These are phyloP conservation scores for Vanessa atalanta DNA, from an alignment of 1,140 invertebrate genomes.

Conservation along the genomic window DNA sequence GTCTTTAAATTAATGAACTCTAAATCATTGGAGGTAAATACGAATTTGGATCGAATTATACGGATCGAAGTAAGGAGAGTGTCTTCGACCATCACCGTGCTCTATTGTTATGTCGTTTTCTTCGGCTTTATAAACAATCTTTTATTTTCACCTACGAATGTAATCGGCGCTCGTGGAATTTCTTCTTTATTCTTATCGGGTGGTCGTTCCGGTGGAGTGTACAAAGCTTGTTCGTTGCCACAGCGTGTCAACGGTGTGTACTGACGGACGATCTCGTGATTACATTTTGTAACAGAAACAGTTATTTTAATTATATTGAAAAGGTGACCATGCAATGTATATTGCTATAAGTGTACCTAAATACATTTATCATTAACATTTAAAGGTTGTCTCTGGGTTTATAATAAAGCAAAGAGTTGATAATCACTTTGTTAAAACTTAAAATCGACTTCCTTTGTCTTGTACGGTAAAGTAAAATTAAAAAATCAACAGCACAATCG, in stretches of 20 bases:
- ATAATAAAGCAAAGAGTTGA: too few relatives aligned
- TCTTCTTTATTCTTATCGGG: constrained; percentile 75
- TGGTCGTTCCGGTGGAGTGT: constrained; percentile 67
- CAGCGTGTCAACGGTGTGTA: constrained; percentile 62
- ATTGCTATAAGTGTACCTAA: too few relatives aligned
- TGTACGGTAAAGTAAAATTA: not conserved
- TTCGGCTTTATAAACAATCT: constrained; percentile 77
- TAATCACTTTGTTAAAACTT: not conserved
- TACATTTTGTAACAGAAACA: constrained; percentile 44
- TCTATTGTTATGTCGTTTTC: constrained; percentile 77
- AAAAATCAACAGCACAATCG: constrained; percentile 15
- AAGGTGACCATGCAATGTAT: not conserved
- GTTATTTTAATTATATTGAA: not conserved
- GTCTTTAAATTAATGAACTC: constrained; percentile 75
- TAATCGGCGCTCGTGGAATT: constrained; percentile 76
- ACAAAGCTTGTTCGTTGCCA: constrained; percentile 75
- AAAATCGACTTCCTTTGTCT: not conserved
- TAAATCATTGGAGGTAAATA: constrained; percentile 70
- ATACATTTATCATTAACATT: too few relatives aligned
- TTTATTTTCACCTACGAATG: constrained; percentile 78
- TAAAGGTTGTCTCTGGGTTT: too few relatives aligned
- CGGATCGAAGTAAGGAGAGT: constrained; percentile 27
- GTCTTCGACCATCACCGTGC: constrained; percentile 63
- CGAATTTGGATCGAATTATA: constrained; percentile 58
- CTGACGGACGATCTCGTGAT: constrained; percentile 53